Evolutionary conservation across 1,140 invertebrate genomes (phyloP), one percentile per base, ranked within the genome.

Genomic region (Globodera ellingtonae): DNA sequence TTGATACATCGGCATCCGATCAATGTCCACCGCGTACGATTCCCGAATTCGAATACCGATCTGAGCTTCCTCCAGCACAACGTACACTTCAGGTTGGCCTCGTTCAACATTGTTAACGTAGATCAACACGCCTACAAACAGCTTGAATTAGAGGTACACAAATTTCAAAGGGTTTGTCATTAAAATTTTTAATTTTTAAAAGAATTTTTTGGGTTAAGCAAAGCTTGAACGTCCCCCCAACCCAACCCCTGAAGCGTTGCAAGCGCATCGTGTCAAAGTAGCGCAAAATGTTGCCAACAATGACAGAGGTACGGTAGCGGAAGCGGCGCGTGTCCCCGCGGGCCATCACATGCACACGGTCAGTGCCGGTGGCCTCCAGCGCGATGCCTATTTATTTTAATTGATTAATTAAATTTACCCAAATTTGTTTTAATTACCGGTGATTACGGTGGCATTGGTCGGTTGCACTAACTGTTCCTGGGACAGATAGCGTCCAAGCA

Each of bases 21-120:
- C 87, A 78, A 89, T 89, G 82, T 89, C 87, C 15, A 89, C 71
- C 6, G 84, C 82, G 75, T 88, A 89, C 46, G 83, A 85, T 79
- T 89, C 87, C 18, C 88, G 73, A 70, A 89, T 89, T 18, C 87
- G 66, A 46, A 89, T 62, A 67, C 87, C 87, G 74, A 89, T 89
- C 79, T 89, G 88, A 4, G 87, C 88, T 81, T 89, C 87, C 75
- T 89, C 88, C 69, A 89, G 77, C n/a, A 89, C 88, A 0, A 89
- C 87, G 76, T 89, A 89, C 48, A 89, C 84, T 75, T 89, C 87
- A 24, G 87, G 84, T 67, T 89, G 87, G 21, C 87, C 87, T 62
- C 88, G 59, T 79, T 89, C 86, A 10, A 89, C 89, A 70, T 89
- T 89, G 81, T 89, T 89, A 46, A 89, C 87, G 76, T 89, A 89